phyloP scores from a whole-genome alignment of 2,888 invertebrate species.

The Agrochola litura region DNA sequence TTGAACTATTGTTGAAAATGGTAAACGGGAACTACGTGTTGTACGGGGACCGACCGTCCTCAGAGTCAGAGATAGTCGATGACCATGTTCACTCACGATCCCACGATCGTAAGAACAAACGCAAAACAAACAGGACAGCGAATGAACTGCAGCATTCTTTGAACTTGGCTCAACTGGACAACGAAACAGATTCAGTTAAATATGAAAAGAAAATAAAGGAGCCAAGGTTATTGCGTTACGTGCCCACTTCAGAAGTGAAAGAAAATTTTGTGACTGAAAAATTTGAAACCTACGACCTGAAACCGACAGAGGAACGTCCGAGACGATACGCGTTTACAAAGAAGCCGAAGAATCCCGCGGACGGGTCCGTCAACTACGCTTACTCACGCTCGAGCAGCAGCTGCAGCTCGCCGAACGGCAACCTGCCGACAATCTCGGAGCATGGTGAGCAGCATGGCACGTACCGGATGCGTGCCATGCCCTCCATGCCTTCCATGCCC shows the following conservation, averaged over 20 bases:
- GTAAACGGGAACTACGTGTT: constrained; percentile 88
- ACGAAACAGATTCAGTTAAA: constrained; percentile 87
- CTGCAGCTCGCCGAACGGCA: constrained; percentile 86
- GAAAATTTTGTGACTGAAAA: constrained; percentile 85
- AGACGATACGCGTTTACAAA: constrained; percentile 84
- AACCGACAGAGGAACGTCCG: constrained; percentile 81
- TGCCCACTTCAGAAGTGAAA: constrained; percentile 84
- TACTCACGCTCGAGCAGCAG: constrained; percentile 86
- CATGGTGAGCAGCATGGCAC: constrained; percentile 85
- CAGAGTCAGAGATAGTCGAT: constrained; percentile 86
- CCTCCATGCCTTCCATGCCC: constrained; percentile 72
- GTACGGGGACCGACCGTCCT: constrained; percentile 85
- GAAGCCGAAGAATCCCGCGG: constrained; percentile 85
- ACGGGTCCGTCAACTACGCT: constrained; percentile 86
- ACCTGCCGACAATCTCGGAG: constrained; percentile 87
- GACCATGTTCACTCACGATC: constrained; percentile 85
- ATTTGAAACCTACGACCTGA: constrained; percentile 86
- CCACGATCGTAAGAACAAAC: constrained; percentile 80
- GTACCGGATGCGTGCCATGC: constrained; percentile 77
- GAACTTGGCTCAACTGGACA: constrained; percentile 83
- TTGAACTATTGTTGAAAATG: constrained; percentile 77
- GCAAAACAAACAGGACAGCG: constrained; percentile 80
- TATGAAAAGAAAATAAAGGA: constrained; percentile 87
- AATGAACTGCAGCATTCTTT: constrained; percentile 83
- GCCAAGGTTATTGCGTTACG: constrained; percentile 84